These are phyloP conservation scores for Palythoa grandis DNA, from an alignment of 92 coral and sea anemone species.

Conservation along the genomic window DNA sequence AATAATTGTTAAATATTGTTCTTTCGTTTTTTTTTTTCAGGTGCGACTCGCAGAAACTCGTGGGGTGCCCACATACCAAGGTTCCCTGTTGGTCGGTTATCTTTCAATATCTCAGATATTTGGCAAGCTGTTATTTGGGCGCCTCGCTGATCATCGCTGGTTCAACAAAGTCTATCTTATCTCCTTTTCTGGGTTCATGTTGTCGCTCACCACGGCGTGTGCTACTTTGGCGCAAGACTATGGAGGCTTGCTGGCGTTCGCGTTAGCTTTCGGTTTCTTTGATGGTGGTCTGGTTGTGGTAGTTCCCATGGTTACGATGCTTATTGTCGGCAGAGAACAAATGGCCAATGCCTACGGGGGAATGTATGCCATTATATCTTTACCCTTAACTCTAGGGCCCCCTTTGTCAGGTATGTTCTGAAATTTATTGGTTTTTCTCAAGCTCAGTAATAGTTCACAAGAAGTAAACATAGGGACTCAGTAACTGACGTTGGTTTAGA, in stretches of 20 bases:
- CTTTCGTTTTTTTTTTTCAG: conserved; percentile 13
- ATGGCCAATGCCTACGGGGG: conserved; percentile 74
- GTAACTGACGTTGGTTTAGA: too few relatives aligned
- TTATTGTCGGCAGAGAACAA: conserved; percentile 77
- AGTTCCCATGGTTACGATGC: conserved; percentile 71
- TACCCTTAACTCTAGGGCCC: conserved; percentile 80
- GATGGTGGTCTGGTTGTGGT: conserved; percentile 84
- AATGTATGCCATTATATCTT: conserved; percentile 71
- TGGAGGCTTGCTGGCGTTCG: conserved; percentile 68
- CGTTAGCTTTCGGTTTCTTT: conserved; percentile 76
- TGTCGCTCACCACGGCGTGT: conserved; percentile 61
- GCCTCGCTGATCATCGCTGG: conserved; percentile 74
- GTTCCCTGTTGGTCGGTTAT: conserved; percentile 79
- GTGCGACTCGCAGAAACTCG: conserved; percentile 74
- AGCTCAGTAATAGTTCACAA: too few relatives aligned
- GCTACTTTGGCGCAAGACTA: conserved; percentile 72
- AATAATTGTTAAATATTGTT: too few relatives aligned
- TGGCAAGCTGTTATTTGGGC: conserved; percentile 79
- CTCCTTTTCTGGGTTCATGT: conserved; percentile 46
- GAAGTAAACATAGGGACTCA: too few relatives aligned
- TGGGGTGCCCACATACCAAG: conserved; percentile 70
- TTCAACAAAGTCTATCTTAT: conserved; percentile 66
- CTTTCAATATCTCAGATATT: conserved; percentile 77
- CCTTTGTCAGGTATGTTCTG: conserved; percentile 69
- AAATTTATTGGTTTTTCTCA: too few relatives aligned